Evolutionary conservation across 1,140 invertebrate genomes (phyloP).

Genomic region (Metopolophium dirhodum): DNA sequence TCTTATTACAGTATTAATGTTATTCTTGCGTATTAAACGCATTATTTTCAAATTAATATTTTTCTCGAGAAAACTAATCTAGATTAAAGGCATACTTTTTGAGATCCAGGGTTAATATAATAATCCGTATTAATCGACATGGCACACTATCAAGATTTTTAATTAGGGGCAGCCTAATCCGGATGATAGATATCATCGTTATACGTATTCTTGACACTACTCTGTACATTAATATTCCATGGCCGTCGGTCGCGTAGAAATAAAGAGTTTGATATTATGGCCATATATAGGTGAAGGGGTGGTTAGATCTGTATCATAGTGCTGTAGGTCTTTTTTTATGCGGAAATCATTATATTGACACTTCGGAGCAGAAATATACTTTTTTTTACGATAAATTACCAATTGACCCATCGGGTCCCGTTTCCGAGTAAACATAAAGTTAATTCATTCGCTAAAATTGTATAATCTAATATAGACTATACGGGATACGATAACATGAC

Average conservation of each 20-base stretch:
- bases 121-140: conserved; percentile 11
- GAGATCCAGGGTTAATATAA: background rate
- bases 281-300: background rate
- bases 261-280: background rate
- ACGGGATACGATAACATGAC: too few relatives aligned
- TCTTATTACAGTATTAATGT: conserved; percentile 10
- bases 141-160: conserved; percentile 2
- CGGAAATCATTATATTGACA: background rate
- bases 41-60: conserved; percentile 14
- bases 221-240: background rate
- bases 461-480: too few relatives aligned
- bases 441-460: background rate
- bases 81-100: conserved; percentile 10
- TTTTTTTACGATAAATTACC: background rate
- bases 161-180: background rate
- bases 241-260: background rate
- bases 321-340: background rate
- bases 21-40: conserved; percentile 3
- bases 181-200: conserved; percentile 10
- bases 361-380: too few relatives aligned
- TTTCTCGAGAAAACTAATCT: conserved; percentile 1
- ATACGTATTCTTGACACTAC: background rate
- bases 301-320: background rate
- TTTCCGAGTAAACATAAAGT: background rate
- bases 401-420: too few relatives aligned